phyloP scores from a whole-genome alignment of 2,888 invertebrate genomes.

The Ferdinandea cuprea region DNA sequence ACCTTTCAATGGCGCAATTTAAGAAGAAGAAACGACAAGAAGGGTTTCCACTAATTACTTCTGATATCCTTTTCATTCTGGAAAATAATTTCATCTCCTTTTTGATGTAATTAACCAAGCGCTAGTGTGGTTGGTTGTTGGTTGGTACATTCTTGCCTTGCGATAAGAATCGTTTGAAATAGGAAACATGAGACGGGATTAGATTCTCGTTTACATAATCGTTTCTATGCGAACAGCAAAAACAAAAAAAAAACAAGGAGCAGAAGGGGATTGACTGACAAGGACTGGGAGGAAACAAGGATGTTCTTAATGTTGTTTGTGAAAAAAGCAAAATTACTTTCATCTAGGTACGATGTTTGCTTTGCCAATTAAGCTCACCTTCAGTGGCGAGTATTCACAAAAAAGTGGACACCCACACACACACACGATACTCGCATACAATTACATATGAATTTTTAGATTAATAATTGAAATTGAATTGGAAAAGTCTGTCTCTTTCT shows the following conservation, averaged over 20 bases:
- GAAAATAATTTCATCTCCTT: not conserved
- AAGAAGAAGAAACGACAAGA: no score
- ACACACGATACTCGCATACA: not conserved
- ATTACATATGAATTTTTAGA: not conserved
- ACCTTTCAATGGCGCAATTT: not conserved
- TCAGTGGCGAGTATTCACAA: slow-evolving; percentile 1
- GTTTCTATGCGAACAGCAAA: not conserved
- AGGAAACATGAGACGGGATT: slow-evolving; percentile 23
- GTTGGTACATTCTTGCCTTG: not conserved
- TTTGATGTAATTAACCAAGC: slow-evolving; percentile 23
- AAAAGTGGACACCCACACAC: no score
- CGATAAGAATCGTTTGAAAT: slow-evolving; percentile 3
- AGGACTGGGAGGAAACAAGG: not conserved
- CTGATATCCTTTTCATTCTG: not conserved
- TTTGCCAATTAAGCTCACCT: slow-evolving; percentile 33
- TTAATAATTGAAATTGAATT: not conserved
- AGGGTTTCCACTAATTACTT: not conserved
- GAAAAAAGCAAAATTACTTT: not conserved
- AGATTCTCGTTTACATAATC: slow-evolving; percentile 47
- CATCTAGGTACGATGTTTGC: not conserved
- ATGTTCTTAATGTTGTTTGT: no score
- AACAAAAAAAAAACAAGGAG: not conserved
- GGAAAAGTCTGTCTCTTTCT: not conserved
- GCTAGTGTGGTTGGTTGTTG: not conserved
- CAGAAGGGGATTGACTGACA: not conserved